Evolutionary conservation across 1,140 invertebrate genomes (phyloP), one percentile per base, ranked within the genome.

Genomic region (Oreohelix idahoensis): DNA sequence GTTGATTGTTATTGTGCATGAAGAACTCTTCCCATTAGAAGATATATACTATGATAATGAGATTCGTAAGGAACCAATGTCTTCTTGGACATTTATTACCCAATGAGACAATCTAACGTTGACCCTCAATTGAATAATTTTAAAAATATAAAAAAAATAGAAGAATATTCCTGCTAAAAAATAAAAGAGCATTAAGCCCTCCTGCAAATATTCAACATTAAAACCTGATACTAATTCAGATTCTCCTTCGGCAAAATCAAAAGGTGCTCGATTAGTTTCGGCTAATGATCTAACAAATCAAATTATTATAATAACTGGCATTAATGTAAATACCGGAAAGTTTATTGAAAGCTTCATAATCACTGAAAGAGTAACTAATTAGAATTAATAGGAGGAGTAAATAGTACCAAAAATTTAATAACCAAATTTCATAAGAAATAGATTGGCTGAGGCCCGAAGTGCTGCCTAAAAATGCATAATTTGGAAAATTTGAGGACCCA

Each of bases 121-220:
- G n/a, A n/a, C n/a, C n/a, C n/a, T n/a, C n/a, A n/a, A n/a, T n/a
- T n/a, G n/a, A n/a, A n/a, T n/a, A n/a, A n/a, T n/a, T n/a, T n/a
- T n/a, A n/a, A n/a, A n/a, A n/a, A n/a, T n/a, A n/a, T n/a, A n/a
- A n/a, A n/a, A n/a, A n/a, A n/a, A n/a, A n/a, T n/a, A n/a, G n/a
- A n/a, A n/a, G n/a, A n/a, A n/a, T n/a, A n/a, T n/a, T n/a, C n/a
- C n/a, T n/a, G n/a, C n/a, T n/a, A n/a, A n/a, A n/a, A n/a, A n/a
- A n/a, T n/a, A n/a, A n/a, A n/a, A n/a, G n/a, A n/a, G n/a, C n/a
- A n/a, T n/a, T n/a, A n/a, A n/a, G n/a, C n/a, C n/a, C n/a, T n/a
- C n/a, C n/a, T n/a, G n/a, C n/a, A 94, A n/a, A n/a, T 95, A 96
- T 87, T 96, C 95, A 89, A 94, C 92, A 94, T 96, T 96, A 95